Evolutionary conservation across 1,140 invertebrate species (phyloP).

Genomic region (Triops longicaudatus): DNA sequence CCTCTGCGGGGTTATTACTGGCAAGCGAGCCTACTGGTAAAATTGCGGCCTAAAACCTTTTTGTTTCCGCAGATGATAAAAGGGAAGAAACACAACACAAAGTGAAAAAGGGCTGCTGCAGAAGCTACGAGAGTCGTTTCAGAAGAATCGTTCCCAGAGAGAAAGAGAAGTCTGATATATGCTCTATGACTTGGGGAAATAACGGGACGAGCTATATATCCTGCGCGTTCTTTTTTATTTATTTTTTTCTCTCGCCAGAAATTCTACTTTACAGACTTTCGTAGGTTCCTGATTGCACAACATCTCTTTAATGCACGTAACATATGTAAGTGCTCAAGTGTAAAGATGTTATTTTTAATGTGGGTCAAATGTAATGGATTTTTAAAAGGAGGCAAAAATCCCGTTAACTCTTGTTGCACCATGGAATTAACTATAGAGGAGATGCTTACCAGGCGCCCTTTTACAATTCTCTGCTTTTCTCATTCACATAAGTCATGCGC

Average conservation of each 20-base stretch:
- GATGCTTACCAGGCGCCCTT: neutral
- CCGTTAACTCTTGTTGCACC: neutral
- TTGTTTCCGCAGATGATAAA: neutral
- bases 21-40: too few relatives aligned
- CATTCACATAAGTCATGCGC: neutral
- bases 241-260: neutral
- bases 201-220: slow-evolving; percentile 3
- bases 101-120: neutral
- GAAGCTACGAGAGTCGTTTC: neutral
- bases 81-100: neutral
- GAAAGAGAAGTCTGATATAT: neutral
- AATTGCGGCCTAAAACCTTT: too few relatives aligned
- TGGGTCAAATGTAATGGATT: neutral
- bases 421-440: neutral
- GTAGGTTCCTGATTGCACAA: neutral
- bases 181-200: neutral
- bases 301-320: neutral
- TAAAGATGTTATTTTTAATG: neutral
- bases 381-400: neutral
- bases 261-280: neutral
- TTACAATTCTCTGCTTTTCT: neutral
- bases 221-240: slow-evolving; percentile 14
- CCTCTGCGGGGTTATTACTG: too few relatives aligned
- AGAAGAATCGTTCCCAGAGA: neutral
- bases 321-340: neutral